These are phyloP conservation scores for Xerus inauris DNA, from an alignment of 2,113 vertebrate genomes.

Conservation along the genomic window DNA sequence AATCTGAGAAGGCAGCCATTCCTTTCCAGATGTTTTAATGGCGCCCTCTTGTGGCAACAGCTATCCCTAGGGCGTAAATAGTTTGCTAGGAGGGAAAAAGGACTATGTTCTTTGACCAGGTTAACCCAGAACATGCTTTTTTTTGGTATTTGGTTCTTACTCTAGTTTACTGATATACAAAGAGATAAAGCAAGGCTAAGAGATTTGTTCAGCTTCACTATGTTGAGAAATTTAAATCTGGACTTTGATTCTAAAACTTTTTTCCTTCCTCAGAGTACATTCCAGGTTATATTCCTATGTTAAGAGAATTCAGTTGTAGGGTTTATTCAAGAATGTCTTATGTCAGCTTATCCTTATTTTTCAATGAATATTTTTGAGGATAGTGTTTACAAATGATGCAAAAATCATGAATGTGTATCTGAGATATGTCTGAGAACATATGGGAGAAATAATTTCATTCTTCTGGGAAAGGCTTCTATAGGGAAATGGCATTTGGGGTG, in stretches of 20 bases:
- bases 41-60: constrained; percentile 55
- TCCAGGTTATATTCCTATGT: not conserved
- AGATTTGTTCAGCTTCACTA: not conserved
- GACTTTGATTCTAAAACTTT: not conserved
- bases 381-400: not conserved
- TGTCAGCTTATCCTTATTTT: not conserved
- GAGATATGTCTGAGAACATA: not conserved
- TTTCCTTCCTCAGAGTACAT: not conserved
- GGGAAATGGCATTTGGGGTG: not conserved
- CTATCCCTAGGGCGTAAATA: not conserved
- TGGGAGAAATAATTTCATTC: not conserved
- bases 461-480: not conserved
- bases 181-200: not conserved
- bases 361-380: not conserved
- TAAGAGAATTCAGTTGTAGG: not conserved
- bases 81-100: not conserved
- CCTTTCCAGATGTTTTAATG: not conserved
- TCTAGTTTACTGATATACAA: not conserved
- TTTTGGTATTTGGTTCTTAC: not conserved
- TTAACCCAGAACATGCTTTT: not conserved
- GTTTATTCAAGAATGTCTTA: not conserved
- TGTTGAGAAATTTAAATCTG: not conserved
- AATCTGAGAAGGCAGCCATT: not conserved
- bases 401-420: not conserved
- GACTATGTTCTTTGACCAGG: not conserved